Conservation (phyloP, 2,113 vertebrate genomes). For the Gavia stellata region DNA sequence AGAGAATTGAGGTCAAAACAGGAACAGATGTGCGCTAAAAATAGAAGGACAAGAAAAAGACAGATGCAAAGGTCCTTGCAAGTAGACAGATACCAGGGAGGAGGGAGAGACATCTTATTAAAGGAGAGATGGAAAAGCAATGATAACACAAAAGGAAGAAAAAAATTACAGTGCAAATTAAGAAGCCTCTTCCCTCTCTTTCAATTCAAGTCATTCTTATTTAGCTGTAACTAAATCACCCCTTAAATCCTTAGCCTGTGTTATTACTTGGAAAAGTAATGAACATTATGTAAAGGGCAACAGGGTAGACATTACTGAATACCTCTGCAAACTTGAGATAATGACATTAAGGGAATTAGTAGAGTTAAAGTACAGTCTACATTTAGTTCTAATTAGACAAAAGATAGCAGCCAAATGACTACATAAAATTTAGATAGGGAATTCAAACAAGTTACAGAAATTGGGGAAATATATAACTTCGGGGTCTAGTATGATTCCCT, state of each 20-base stretch:
- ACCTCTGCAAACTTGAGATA: background rate
- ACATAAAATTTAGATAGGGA: background rate
- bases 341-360: background rate
- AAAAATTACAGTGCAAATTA: background rate
- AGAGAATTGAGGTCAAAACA: slow-evolving; percentile 48
- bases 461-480: background rate
- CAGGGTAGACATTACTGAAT: background rate
- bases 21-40: slow-evolving; percentile 45
- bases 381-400: slow-evolving; percentile 35
- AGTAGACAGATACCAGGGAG: background rate
- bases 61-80: slow-evolving; percentile 11
- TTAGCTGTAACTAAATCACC: background rate
- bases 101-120: slow-evolving; percentile 21
- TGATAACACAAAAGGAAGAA: background rate
- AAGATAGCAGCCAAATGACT: slow-evolving; percentile 13
- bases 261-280: slow-evolving; percentile 12
- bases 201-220: background rate
- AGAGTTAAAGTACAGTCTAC: background rate
- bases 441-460: background rate
- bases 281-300: background rate
- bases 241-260: background rate
- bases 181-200: background rate
- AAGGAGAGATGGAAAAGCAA: slow-evolving; percentile 15
- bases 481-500: background rate
- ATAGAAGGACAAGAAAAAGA: slow-evolving; percentile 15